phyloP scores from a whole-genome alignment of 1,140 invertebrate species.

The Procambarus virginalis region DNA sequence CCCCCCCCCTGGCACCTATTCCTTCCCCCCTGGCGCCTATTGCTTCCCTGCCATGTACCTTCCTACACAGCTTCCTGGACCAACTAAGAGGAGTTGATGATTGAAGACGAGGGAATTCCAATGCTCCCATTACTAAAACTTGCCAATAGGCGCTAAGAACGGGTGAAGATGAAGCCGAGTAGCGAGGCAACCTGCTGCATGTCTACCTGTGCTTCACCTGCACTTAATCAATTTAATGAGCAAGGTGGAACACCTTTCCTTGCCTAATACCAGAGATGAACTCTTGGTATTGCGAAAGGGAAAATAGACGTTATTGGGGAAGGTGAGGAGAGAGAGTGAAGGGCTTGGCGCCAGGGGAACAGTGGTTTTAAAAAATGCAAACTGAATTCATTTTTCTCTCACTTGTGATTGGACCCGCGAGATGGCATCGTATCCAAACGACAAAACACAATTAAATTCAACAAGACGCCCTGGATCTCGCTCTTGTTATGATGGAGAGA shows the following conservation, averaged over 20 bases:
- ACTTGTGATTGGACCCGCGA: conserved; percentile 29
- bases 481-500: background rate
- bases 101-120: background rate
- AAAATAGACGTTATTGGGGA: background rate
- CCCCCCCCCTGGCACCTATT: no score
- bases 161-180: background rate
- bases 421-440: conserved; percentile 18
- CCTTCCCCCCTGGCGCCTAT: no score
- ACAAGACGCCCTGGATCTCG: conserved; percentile 6
- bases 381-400: conserved; percentile 36
- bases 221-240: background rate
- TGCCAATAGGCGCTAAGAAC: background rate
- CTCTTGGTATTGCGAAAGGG: conserved; percentile 3
- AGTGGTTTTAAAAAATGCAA: conserved; percentile 20
- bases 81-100: background rate
- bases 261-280: background rate
- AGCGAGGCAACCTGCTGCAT: background rate
- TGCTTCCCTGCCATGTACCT: background rate
- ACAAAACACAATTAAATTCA: conserved; percentile 42
- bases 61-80: background rate
- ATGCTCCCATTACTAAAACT: background rate
- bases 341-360: background rate
- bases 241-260: background rate
- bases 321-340: background rate
- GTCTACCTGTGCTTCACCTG: background rate